Evolutionary conservation across 2,113 vertebrate genomes (phyloP).

Genomic region (Peucedramus taeniatus): DNA sequence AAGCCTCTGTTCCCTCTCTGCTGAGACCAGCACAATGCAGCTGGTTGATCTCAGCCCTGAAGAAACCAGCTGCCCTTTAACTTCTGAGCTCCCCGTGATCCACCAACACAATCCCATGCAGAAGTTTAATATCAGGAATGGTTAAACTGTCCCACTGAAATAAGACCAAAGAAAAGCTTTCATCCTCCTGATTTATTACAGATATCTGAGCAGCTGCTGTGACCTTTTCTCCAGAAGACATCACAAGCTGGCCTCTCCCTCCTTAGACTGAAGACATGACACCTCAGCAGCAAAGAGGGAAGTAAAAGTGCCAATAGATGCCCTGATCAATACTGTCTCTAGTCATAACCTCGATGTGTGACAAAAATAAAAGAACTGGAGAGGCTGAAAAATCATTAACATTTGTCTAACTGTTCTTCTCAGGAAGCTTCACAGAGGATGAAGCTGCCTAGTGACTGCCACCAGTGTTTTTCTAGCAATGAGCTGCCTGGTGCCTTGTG

Average conservation of each 20-base stretch:
- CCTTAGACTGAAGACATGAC: not conserved
- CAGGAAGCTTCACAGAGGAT: not conserved
- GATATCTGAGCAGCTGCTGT: not conserved
- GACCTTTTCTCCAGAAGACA: not conserved
- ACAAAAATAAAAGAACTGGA: not conserved
- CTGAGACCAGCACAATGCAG: conserved; percentile 6
- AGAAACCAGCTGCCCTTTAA: conserved; percentile 23
- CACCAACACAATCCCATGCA: not conserved
- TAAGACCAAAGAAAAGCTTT: not conserved
- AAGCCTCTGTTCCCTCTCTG: conserved; percentile 2
- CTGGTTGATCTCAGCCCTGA: not conserved
- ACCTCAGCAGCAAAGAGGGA: not conserved
- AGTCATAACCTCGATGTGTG: not conserved
- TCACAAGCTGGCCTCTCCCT: not conserved
- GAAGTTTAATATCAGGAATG: not conserved
- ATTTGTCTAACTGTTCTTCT: not conserved
- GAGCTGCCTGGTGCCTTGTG: not conserved
- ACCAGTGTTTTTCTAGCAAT: not conserved
- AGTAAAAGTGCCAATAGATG: not conserved
- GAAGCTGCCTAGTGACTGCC: not conserved
- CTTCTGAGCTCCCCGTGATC: not conserved
- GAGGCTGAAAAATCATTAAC: not conserved
- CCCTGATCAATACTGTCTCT: not conserved
- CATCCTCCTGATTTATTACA: not conserved
- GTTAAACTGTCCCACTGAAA: not conserved